Conservation (phyloP, 2,888 invertebrate genomes). For the Syritta pipiens region DNA sequence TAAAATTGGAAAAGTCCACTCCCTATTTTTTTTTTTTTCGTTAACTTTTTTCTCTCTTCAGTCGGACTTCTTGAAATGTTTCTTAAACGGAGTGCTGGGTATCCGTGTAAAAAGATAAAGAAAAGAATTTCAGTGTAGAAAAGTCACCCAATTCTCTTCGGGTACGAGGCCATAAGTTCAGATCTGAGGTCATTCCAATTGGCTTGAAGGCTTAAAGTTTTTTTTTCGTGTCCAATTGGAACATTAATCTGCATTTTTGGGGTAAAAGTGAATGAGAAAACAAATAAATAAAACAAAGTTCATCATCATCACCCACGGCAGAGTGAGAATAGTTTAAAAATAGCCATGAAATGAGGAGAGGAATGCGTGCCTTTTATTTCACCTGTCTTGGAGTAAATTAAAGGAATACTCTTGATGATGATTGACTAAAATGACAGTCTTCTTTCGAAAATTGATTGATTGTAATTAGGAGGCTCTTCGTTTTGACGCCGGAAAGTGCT, state of each 20-base stretch:
- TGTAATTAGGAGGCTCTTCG: constrained; percentile 8
- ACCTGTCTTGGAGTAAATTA: constrained; percentile 54
- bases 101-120: neutral
- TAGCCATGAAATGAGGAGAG: constrained; percentile 48
- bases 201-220: constrained; percentile 22
- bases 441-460: constrained; percentile 16
- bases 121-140: neutral
- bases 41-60: neutral
- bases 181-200: constrained; percentile 65
- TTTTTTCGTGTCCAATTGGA: constrained; percentile 32
- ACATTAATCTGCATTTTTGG: neutral
- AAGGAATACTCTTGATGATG: constrained; percentile 22
- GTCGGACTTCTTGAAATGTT: constrained; percentile 18
- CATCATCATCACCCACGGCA: constrained; percentile 33
- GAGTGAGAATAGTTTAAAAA: constrained; percentile 49
- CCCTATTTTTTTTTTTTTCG: constrained; percentile 74
- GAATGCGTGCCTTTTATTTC: constrained; percentile 52
- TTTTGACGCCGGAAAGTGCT: neutral
- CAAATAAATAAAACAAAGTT: constrained; percentile 11
- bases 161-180: constrained; percentile 51
- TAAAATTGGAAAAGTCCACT: constrained; percentile 74
- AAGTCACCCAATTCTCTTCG: constrained; percentile 19
- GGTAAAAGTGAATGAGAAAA: neutral
- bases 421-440: constrained; percentile 15
- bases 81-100: neutral